These are phyloP conservation scores for Drosophila borealis DNA, from an alignment of 2,888 invertebrate genomes.

Conservation along the genomic window DNA sequence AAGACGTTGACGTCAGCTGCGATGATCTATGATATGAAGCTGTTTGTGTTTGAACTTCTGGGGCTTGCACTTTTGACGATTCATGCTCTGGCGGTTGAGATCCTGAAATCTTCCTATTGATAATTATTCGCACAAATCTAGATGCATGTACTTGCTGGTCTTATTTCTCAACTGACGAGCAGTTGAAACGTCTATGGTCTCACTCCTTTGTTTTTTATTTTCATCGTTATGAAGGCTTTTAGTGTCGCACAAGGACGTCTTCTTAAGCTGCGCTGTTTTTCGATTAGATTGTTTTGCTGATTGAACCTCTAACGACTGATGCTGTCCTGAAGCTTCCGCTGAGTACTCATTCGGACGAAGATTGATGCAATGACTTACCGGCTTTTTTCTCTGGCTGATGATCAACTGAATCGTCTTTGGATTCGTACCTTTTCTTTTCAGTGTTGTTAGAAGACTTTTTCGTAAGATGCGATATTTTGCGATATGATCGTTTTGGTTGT, in stretches of 20 bases:
- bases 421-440: neutral
- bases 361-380: too few relatives aligned
- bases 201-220: neutral
- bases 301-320: neutral
- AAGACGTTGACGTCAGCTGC: neutral
- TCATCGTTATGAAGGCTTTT: neutral
- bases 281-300: neutral
- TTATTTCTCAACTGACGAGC: too few relatives aligned
- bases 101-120: neutral
- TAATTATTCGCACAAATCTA: too few relatives aligned
- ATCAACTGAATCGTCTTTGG: neutral
- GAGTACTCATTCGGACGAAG: neutral
- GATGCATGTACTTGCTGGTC: neutral
- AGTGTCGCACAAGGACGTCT: neutral
- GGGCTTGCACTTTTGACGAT: too few relatives aligned
- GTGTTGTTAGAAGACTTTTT: neutral
- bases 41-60: neutral
- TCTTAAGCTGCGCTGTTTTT: neutral
- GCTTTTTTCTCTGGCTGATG: neutral
- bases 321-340: neutral
- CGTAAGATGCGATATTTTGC: neutral
- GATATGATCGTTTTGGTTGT: neutral
- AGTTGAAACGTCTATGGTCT: neutral
- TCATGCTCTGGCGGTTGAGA: neutral
- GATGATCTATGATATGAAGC: neutral